These are phyloP conservation scores for Cathartes aura DNA, from an alignment of 2,113 vertebrate species.

Conservation along the genomic window DNA sequence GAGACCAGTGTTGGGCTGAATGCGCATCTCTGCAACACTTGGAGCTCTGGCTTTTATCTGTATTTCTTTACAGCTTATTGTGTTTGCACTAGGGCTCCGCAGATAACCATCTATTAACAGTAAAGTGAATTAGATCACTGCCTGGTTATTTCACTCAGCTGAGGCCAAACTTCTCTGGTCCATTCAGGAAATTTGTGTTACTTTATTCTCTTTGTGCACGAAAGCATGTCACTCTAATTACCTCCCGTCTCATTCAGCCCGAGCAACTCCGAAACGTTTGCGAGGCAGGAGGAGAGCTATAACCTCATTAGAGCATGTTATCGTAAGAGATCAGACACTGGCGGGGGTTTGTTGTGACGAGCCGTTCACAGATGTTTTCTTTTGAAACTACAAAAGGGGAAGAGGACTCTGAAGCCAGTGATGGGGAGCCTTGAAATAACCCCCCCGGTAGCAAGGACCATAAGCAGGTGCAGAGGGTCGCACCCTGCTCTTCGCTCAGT, in stretches of 20 bases:
- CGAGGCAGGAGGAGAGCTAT: conserved; percentile 43
- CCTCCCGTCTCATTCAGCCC: conserved; percentile 1
- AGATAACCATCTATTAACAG: conserved; percentile 66
- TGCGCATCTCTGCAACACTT: not conserved
- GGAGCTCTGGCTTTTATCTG: conserved; percentile 17
- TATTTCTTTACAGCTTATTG: conserved; percentile 24
- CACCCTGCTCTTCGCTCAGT: rapidly evolving
- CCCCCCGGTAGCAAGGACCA: not conserved
- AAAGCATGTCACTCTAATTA: conserved; percentile 58
- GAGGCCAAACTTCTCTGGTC: conserved; percentile 51
- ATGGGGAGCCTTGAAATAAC: not conserved
- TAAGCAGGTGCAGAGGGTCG: not conserved
- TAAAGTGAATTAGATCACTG: conserved; percentile 56
- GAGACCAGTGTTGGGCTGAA: not conserved
- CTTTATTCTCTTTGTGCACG: conserved; percentile 49
- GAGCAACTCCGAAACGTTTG: not conserved
- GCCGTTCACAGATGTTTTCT: conserved; percentile 23
- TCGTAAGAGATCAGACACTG: conserved; percentile 52
- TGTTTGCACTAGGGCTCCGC: conserved; percentile 20
- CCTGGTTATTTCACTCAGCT: conserved; percentile 53
- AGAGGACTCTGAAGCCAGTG: not conserved
- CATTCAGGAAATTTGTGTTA: conserved; percentile 60
- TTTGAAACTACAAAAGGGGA: conserved; percentile 36
- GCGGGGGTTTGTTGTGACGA: conserved; percentile 32
- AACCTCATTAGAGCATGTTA: conserved; percentile 59